These are phyloP conservation scores for Oenanthe oenanthe DNA, from an alignment of 2,113 vertebrate species.

Conservation along the genomic window DNA sequence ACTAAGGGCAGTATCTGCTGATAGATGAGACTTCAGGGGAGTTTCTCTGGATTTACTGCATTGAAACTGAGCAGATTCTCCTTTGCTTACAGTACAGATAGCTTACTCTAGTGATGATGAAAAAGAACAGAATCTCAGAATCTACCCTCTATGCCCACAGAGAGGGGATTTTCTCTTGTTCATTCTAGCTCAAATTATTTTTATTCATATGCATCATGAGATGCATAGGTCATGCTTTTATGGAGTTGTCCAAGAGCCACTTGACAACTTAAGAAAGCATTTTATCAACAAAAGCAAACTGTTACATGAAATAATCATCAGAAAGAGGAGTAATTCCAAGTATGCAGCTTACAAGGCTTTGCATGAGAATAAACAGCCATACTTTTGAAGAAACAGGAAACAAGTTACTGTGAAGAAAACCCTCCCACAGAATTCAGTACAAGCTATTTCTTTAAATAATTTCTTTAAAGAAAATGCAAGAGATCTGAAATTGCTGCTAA, in stretches of 20 bases:
- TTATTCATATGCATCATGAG: neutral
- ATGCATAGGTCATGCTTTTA: neutral
- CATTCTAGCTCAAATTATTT: neutral
- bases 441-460: neutral
- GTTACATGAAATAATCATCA: neutral
- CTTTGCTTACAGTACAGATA: neutral
- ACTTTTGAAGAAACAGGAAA: neutral
- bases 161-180: neutral
- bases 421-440: neutral
- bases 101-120: neutral
- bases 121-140: slow-evolving; percentile 22
- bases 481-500: neutral
- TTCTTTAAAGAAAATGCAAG: neutral
- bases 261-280: slow-evolving; percentile 29
- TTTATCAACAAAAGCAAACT: slow-evolving; percentile 31
- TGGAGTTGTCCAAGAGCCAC: neutral
- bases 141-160: neutral
- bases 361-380: neutral
- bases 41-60: neutral
- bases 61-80: neutral
- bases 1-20: neutral
- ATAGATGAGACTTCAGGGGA: neutral
- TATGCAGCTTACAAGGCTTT: neutral
- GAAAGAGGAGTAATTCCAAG: neutral
- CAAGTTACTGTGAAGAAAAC: neutral